phyloP scores from a whole-genome alignment of 2,888 invertebrate species.

The Orthosia gracilis region DNA sequence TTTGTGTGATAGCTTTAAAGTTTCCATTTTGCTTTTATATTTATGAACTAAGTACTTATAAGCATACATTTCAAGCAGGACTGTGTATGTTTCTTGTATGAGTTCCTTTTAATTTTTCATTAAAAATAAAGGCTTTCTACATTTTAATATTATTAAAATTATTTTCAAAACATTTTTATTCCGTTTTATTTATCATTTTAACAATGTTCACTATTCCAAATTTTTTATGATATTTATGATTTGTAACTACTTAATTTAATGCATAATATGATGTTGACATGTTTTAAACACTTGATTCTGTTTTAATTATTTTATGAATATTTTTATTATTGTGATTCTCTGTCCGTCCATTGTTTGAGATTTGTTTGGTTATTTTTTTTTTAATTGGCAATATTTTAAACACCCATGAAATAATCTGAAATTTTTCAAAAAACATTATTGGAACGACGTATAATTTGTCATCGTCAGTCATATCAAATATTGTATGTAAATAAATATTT shows the following conservation, averaged over 20 bases:
- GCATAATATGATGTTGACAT: slow-evolving; percentile 24
- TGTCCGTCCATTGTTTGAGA: slow-evolving; percentile 70
- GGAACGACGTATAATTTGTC: slow-evolving; percentile 41
- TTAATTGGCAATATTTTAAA: slow-evolving; percentile 43
- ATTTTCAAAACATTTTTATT: not conserved
- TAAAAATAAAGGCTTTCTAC: not conserved
- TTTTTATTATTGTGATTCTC: slow-evolving; percentile 67
- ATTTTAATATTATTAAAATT: slow-evolving; percentile 3
- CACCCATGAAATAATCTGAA: slow-evolving; percentile 4
- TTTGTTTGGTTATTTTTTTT: slow-evolving; percentile 47
- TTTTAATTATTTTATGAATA: slow-evolving; percentile 46
- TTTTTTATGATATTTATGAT: not conserved
- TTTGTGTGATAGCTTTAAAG: slow-evolving; percentile 69
- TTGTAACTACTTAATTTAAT: slow-evolving; percentile 7
- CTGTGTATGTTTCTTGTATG: slow-evolving; percentile 16
- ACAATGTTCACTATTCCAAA: not conserved
- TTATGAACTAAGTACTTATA: slow-evolving; percentile 22
- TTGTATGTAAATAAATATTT: slow-evolving; percentile 62
- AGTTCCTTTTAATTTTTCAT: slow-evolving; percentile 1
- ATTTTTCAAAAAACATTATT: slow-evolving; percentile 6
- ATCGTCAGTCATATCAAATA: slow-evolving; percentile 63
- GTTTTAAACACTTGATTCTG: slow-evolving; percentile 11
- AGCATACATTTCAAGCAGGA: slow-evolving; percentile 28
- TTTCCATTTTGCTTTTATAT: slow-evolving; percentile 35
- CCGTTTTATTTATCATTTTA: not conserved